Evolutionary conservation across 2,888 invertebrate species (phyloP), one percentile per base, ranked within the genome.

Genomic region (Melieria omissa): DNA sequence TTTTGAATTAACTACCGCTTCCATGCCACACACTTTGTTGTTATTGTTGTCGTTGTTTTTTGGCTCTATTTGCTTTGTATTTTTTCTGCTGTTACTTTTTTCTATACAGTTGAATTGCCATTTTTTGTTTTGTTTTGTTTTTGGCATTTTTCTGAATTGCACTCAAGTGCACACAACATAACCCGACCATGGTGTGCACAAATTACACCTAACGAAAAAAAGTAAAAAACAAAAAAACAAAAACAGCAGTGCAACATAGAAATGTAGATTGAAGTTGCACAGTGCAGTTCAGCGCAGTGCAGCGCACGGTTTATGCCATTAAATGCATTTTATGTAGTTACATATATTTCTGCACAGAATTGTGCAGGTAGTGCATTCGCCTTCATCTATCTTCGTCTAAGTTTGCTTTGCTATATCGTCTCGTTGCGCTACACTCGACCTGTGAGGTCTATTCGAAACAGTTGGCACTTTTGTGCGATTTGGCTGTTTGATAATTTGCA

Each of bases 1-100:
- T 69, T 69, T 54, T 63, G 69, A 63, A 69, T 69, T 55, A 63
- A 63, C 69, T 69, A 69, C 69, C 46, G 62, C 14, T 69, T 45
- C 41, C 69, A 63, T 47, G 62, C 41, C 29, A 41, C 62, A 29
- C 14, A 45, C 49, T 58, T 57, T 57, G 41, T 29, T 65, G 6
- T 9, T 14, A 7, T 44, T 52, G 49, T 65, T 52, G 52, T 29
- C 29, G 6, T 54, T 65, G 12, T 65, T 65, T 16, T 8, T 16
- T 3, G 5, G 41, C 7, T 41, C 0, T 44, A 41, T 49, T 64
- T 52, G 44, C 45, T 44, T 44, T 14, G 8, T 62, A 10, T 64
- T 64, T n/a, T 45, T n/a, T 42, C n/a, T 65, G 12, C 16, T 65
- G 6, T 12, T 10, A 41, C 41, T 29, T 29, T 4, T 58, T 14